A percentile compares a stretch with the other conserved stretches of the same genome.
Evolutionary conservation across 2,113 vertebrate genomes (phyloP).

Genomic region (Noctilio leporinus): DNA sequence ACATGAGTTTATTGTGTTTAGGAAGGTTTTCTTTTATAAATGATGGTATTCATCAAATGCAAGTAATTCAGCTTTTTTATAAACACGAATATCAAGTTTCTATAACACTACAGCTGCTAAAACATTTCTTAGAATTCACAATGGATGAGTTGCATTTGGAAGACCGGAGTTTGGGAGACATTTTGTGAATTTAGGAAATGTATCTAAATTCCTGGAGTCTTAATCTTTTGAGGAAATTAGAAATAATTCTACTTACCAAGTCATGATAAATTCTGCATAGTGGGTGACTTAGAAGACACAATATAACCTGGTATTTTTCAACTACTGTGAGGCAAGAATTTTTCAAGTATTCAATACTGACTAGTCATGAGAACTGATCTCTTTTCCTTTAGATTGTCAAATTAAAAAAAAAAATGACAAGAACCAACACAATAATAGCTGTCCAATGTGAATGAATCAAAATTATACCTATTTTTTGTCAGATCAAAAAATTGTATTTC

Average conservation of each 20-base stretch:
- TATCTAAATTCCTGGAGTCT: background rate
- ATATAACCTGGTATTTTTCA: background rate
- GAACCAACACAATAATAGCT: background rate
- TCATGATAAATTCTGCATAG: background rate
- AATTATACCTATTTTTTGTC: background rate
- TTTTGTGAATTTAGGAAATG: background rate
- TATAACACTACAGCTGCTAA: background rate
- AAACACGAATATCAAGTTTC: background rate
- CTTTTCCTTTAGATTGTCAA: background rate
- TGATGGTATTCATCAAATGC: background rate
- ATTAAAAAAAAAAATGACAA: background rate
- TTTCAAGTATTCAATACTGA: background rate
- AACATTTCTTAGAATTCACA: background rate
- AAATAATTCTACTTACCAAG: background rate
- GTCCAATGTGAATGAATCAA: background rate
- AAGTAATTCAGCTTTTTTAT: background rate
- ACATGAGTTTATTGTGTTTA: background rate
- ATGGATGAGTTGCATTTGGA: background rate
- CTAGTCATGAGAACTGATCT: background rate
- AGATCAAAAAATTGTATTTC: background rate
- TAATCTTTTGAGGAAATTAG: background rate
- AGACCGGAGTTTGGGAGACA: background rate
- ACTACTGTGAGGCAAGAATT: background rate
- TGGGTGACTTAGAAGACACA: background rate
- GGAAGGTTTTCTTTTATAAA: slow-evolving; percentile 20